Percentiles rank a stretch among this genome's conserved stretches.
phyloP scores from a whole-genome alignment of 2,888 invertebrate species.

The Chrysolina americana region DNA sequence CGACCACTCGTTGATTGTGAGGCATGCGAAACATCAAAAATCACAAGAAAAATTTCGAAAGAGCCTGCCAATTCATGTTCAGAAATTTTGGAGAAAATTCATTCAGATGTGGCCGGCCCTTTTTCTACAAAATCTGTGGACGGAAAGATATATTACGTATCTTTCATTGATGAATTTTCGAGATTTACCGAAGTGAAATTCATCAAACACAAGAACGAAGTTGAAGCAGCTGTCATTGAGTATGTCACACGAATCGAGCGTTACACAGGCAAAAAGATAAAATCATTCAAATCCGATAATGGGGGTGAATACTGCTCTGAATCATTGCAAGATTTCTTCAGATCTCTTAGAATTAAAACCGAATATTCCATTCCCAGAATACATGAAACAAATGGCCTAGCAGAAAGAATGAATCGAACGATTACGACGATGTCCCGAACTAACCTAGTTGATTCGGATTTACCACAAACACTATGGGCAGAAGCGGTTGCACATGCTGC shows the following conservation, averaged over 20 bases:
- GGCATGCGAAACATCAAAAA: no score
- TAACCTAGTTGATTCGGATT: not conserved
- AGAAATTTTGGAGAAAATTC: not conserved
- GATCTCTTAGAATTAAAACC: not conserved
- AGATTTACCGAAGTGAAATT: not conserved
- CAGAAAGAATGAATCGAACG: not conserved
- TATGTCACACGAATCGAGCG: not conserved
- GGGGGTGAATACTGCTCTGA: not conserved
- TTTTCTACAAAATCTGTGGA: not conserved
- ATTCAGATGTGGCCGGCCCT: not conserved
- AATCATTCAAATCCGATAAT: not conserved
- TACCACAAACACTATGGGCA: not conserved
- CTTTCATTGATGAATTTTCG: slow-evolving; percentile 1
- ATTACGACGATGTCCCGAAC: not conserved
- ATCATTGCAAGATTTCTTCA: not conserved
- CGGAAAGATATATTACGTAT: not conserved
- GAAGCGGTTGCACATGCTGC: slow-evolving; percentile 5
- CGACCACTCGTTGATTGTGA: no score
- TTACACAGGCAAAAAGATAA: not conserved
- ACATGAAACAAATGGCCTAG: slow-evolving; percentile 5
- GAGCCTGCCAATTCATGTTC: not conserved
- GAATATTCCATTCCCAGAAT: not conserved
- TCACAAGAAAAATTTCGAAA: not conserved
- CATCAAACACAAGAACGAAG: not conserved
- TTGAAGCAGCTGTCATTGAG: not conserved